Percentiles rank a stretch among this genome's conserved stretches.
Conservation (phyloP, 2,113 vertebrate species). For the Felis chaus region DNA sequence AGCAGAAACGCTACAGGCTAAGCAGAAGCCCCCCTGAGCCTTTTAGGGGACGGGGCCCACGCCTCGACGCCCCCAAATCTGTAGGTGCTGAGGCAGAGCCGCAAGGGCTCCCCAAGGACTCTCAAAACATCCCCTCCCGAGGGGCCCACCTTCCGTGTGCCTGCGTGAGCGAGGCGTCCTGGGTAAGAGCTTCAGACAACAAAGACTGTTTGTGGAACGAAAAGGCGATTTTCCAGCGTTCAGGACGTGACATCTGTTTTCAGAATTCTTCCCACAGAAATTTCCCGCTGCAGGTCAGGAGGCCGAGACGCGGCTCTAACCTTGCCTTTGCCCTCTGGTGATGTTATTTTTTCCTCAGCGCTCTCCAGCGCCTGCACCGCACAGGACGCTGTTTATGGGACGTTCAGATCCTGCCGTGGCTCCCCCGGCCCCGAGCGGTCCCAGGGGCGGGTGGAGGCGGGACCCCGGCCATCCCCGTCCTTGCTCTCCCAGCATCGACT, state of each 20-base stretch:
- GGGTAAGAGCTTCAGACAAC: background rate
- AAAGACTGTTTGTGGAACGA: background rate
- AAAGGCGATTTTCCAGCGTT: background rate
- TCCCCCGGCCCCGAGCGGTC: fast-evolving
- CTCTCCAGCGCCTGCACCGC: background rate
- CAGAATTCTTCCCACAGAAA: conserved; percentile 20
- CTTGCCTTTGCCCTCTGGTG: background rate
- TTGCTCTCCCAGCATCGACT: background rate
- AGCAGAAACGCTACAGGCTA: fast-evolving
- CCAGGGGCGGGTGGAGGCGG: background rate
- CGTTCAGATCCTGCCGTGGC: background rate
- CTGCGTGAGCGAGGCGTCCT: fast-evolving
- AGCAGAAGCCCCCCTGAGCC: fast-evolving
- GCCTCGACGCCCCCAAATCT: fast-evolving
- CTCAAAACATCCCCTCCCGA: fast-evolving
- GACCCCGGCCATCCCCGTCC: fast-evolving
- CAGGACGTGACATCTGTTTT: background rate
- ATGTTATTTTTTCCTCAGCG: background rate
- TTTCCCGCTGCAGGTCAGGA: background rate
- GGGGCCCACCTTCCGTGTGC: background rate
- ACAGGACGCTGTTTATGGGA: background rate
- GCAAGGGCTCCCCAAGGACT: background rate
- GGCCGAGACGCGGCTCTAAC: background rate
- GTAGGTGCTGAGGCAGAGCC: too few relatives aligned
- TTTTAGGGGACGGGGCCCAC: fast-evolving